Percentiles rank a stretch among this genome's conserved stretches.
phyloP scores from a whole-genome alignment of 2,113 vertebrate genomes.

The Ptyas mucosa region DNA sequence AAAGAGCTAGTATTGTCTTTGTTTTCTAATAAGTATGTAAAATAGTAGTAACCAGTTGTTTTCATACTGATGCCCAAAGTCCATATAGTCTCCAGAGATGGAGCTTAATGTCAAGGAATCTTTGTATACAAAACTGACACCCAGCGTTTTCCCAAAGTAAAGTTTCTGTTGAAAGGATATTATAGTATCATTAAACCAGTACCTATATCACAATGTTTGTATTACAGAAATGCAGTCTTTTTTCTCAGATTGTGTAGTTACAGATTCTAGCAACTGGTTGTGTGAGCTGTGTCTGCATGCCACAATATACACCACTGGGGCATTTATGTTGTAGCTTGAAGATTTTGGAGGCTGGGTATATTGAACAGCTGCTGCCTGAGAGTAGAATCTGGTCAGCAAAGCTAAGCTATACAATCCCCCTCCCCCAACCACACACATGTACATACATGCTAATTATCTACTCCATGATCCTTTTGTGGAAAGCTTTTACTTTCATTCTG shows the following conservation, averaged over 20 bases:
- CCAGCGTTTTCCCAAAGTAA: neutral
- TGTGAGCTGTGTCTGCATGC: neutral
- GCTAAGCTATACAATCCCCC: neutral
- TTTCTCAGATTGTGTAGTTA: neutral
- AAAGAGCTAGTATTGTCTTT: neutral
- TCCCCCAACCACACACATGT: neutral
- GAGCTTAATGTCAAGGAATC: neutral
- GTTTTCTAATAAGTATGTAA: neutral
- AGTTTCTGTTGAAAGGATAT: neutral
- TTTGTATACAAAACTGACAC: neutral
- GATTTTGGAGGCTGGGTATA: neutral
- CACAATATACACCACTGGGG: neutral
- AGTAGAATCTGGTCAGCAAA: neutral
- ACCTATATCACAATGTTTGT: neutral
- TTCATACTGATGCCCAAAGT: neutral
- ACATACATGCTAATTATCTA: neutral
- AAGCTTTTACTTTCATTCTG: neutral
- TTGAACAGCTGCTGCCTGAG: neutral
- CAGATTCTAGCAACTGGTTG: neutral
- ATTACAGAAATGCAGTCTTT: neutral
- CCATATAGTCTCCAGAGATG: neutral
- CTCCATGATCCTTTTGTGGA: neutral
- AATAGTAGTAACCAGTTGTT: neutral
- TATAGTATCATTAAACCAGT: neutral
- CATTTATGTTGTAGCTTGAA: neutral